Base-by-base conservation (phyloP, 2,888 invertebrate species). In the Tribolium freemani region DNA sequence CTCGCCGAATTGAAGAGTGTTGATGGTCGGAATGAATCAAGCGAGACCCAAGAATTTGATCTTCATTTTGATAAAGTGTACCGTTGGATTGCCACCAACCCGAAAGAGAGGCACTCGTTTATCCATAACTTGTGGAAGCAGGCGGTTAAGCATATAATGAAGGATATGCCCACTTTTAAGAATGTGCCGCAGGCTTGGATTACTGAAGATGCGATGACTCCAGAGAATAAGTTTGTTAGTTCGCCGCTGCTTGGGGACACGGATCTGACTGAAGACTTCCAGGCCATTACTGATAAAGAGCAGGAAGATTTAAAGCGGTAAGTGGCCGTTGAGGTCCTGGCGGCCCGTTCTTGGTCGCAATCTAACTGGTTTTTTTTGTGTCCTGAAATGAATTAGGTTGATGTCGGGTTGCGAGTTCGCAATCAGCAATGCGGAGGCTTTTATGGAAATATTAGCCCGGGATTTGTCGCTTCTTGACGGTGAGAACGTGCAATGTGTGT, bases 401-500 rank as follows among this genome's bases (percentile, higher is more conserved):
- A 93, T 99, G 88, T 90, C 92, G 8, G 92, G 93, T 77, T 95
- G 94, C 83, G 93, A 95, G 84, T 93, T 93, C 85, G 96, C 95
- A n/a, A 94, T 97, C 72, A 93, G 95, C 80, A 92, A 97, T 89
- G 94, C 97, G 71, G 94, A 89, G 88, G 90, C 88, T 80, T 93
- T 89, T 84, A 93, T 91, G 89, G 96, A 93, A 85, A 93, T 92
- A 82, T 88, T 93, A 38, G 94, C 94, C 2, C 93, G 93, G 82
- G 95, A 96, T 83, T 88, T 98, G 64, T 95, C 96, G 30, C 89
- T 93, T 76, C 88, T 96, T 46, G 96, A 96, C 89, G 95, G 95
- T 78, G 95, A 95, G 83, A 97, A 97, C 87, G 94, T 97, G 72
- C 94, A 96, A 85, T 95, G 94, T 80, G 95, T 97, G 61, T 89